Evolutionary conservation across 2,113 vertebrate species (phyloP).

Genomic region (Plestiodon gilberti): DNA sequence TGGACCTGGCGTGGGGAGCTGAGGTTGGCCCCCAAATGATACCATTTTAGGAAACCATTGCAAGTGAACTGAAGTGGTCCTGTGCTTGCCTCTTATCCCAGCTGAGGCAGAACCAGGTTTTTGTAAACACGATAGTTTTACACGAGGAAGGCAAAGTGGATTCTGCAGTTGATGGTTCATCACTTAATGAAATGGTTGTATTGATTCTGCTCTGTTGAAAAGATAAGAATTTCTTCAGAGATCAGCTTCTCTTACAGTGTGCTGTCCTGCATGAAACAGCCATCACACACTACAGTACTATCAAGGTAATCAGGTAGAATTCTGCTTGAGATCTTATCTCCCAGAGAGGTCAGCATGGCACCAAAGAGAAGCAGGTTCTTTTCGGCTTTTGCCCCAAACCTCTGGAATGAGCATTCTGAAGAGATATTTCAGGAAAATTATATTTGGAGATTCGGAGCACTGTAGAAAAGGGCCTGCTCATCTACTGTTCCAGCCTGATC

Average conservation of each 20-base stretch:
- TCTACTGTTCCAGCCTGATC: too few species aligned
- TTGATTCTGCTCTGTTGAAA: not conserved
- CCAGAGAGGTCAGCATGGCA: not conserved
- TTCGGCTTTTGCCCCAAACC: not conserved
- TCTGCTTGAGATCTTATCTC: not conserved
- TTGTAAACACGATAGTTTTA: not conserved
- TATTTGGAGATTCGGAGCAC: too few species aligned
- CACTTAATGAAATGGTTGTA: slow-evolving; percentile 4
- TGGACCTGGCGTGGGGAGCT: not conserved
- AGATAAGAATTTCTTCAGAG: slow-evolving; percentile 42
- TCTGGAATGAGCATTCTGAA: not conserved
- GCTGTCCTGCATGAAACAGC: not conserved
- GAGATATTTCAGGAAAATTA: not conserved
- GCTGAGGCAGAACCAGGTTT: not conserved
- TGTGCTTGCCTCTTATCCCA: not conserved
- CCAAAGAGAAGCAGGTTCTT: too few species aligned
- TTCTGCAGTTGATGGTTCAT: not conserved
- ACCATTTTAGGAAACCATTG: not conserved
- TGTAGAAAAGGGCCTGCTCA: too few species aligned
- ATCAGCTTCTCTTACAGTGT: slow-evolving; percentile 20
- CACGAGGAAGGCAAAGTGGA: not conserved
- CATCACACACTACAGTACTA: not conserved
- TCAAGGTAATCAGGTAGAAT: not conserved
- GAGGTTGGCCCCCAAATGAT: not conserved
- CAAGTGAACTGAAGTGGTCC: not conserved